Conservation (phyloP, 2,113 vertebrate genomes). For the Gnathonemus echidnorhynchus region DNA sequence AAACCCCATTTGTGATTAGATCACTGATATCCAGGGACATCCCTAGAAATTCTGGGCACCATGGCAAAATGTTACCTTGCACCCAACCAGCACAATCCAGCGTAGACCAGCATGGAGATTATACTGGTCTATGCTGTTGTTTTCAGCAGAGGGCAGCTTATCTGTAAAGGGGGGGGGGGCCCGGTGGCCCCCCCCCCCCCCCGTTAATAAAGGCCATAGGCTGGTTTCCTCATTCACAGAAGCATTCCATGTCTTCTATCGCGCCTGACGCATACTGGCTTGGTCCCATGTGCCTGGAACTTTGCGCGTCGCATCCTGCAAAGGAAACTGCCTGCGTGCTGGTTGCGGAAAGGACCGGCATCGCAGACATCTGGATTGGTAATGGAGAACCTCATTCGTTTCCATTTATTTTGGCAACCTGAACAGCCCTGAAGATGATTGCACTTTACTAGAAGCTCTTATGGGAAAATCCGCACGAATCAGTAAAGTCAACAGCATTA, state of each 20-base stretch:
- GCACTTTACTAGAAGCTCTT: neutral
- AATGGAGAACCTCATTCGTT: neutral
- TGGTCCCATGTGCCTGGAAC: neutral
- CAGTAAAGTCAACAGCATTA: neutral
- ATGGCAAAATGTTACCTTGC: neutral
- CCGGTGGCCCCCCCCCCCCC: neutral
- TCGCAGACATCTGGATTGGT: neutral
- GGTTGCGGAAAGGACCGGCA: neutral
- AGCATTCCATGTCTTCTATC: neutral
- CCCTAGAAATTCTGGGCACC: neutral
- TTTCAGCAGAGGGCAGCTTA: neutral
- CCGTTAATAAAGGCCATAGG: neutral
- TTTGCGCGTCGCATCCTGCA: neutral
- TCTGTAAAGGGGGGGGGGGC: neutral
- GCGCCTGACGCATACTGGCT: neutral
- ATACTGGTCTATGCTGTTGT: neutral
- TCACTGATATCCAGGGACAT: neutral
- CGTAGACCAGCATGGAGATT: neutral
- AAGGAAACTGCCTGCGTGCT: neutral
- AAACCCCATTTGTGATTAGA: neutral
- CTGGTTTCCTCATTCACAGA: neutral
- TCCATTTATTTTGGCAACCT: slow-evolving; percentile 2
- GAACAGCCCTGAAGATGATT: neutral
- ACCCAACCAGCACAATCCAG: neutral
- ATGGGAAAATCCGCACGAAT: neutral